A percentile compares a stretch with the other conserved stretches of the same genome.
Evolutionary conservation across 2,113 vertebrate species (phyloP).

Genomic region (Amphiprion ocellaris): DNA sequence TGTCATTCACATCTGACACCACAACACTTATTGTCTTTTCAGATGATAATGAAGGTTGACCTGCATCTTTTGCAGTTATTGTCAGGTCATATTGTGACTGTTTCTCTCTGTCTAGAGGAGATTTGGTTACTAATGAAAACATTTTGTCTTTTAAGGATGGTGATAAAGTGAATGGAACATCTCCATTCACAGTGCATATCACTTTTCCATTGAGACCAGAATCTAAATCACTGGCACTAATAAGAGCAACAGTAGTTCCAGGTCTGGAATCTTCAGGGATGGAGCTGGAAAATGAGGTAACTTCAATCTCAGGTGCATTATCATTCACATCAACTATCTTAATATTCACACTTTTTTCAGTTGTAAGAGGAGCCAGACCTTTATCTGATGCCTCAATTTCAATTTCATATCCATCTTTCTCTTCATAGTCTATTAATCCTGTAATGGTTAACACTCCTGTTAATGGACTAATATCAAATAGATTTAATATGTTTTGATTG

Average conservation of each 20-base stretch:
- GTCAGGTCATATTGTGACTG: conserved; percentile 63
- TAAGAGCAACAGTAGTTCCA: conserved; percentile 64
- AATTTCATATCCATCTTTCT: conserved; percentile 69
- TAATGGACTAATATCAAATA: conserved; percentile 60
- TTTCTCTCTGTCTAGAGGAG: conserved; percentile 71
- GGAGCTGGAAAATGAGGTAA: conserved; percentile 56
- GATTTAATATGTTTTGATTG: conserved; percentile 20
- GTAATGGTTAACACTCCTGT: conserved; percentile 75
- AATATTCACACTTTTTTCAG: conserved; percentile 55
- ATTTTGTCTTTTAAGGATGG: conserved; percentile 63
- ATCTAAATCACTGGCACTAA: conserved; percentile 65
- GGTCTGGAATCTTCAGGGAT: conserved; percentile 64
- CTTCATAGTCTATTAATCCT: conserved; percentile 72
- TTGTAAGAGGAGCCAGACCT: not conserved
- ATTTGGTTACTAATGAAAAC: conserved; percentile 65
- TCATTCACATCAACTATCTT: conserved; percentile 64
- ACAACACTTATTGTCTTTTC: conserved; percentile 49
- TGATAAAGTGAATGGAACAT: conserved; percentile 53
- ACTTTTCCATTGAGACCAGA: conserved; percentile 72
- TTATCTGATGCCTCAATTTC: conserved; percentile 80
- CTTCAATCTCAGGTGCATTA: conserved; percentile 61
- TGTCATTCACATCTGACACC: conserved; percentile 77
- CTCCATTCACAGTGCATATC: conserved; percentile 41
- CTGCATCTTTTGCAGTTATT: conserved; percentile 66
- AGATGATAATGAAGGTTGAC: conserved; percentile 57